Evolutionary conservation across 2,797 vertebrate species (phyloP), one percentile per base, ranked within the genome.

Genomic region (Oreochromis grahami): DNA sequence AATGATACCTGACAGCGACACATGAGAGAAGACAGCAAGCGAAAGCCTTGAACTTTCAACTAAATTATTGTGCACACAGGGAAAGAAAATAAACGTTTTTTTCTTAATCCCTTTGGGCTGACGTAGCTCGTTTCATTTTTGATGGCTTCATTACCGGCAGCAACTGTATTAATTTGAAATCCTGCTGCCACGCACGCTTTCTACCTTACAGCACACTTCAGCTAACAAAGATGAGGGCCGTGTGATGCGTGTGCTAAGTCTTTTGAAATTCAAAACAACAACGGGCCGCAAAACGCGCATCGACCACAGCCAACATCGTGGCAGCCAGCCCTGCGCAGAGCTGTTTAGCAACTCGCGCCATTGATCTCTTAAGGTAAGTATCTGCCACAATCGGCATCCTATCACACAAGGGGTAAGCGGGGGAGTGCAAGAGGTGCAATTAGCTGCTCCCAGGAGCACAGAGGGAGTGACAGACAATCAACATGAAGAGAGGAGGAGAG

Each of bases 371-470:
- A 88, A 93, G 95, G 93, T 90, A 90, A 94, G 93, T 76, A 89
- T 85, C 85, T 86, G 78, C 91, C 92, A 87, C 91, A 90, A 96
- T 96, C 85, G 96, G 95, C 95, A 96, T 95, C 93, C 93, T 88
- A 93, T 95, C 95, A 96, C 91, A 88, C 78, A 5, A 58, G 86
- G 91, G 89, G 83, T 85, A 81, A 88, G 89, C 21, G 43, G 85
- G 85, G 86, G 86, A 95, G 95, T 94, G 95, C 94, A 93, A 94
- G 92, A 94, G 93, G 90, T 93, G 96, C 96, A 96, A 97, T 96
- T 96, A 96, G 91, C 88, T 82, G 70, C 83, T 96, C 96, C 96
- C 92, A 91, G 79, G 95, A 94, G 95, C 93, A 84, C 80, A 2
- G 43, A 8, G 77, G 87, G 91, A 96, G 89, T 96, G 96, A 96